phyloP scores from a whole-genome alignment of 1,140 invertebrate species.

The Pseudoatta argentina region DNA sequence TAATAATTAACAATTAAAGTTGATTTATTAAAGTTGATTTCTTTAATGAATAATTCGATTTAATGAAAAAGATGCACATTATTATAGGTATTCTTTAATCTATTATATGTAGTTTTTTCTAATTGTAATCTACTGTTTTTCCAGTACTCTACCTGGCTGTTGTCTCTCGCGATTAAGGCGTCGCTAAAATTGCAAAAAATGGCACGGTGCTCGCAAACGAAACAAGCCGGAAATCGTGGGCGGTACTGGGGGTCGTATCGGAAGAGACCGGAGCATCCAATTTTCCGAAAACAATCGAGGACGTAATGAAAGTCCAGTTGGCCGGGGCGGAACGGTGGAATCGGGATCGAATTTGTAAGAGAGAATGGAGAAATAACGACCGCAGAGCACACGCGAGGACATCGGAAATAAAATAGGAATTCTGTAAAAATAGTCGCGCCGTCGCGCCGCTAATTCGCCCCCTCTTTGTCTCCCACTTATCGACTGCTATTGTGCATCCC shows the following conservation, averaged over 20 bases:
- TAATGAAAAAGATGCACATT: not conserved
- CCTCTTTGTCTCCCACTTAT: slow-evolving; percentile 44
- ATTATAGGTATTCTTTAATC: not conserved
- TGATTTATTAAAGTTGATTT: not conserved
- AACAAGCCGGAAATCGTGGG: slow-evolving; percentile 42
- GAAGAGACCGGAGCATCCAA: slow-evolving; percentile 41
- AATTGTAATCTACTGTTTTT: not conserved
- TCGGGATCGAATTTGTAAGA: slow-evolving; percentile 52
- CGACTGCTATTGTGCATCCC: slow-evolving; percentile 44
- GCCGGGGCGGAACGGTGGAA: slow-evolving; percentile 5
- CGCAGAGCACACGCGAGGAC: slow-evolving; percentile 33
- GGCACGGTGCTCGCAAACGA: slow-evolving; percentile 12
- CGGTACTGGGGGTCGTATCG: slow-evolving; percentile 23
- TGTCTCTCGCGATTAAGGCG: slow-evolving; percentile 47
- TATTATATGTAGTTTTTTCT: not conserved
- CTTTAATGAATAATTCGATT: not conserved
- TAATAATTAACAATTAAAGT: not conserved
- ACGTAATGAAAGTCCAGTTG: slow-evolving; percentile 50
- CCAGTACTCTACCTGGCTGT: not conserved
- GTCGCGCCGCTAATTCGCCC: slow-evolving; percentile 32
- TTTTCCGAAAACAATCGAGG: slow-evolving; percentile 55
- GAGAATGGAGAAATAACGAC: slow-evolving; percentile 63
- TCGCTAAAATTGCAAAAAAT: slow-evolving; percentile 40
- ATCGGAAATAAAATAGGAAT: slow-evolving; percentile 73
- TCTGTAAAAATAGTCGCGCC: slow-evolving; percentile 68